Percentiles rank a stretch among this genome's conserved stretches.
Evolutionary conservation across 2,888 invertebrate genomes (phyloP).

Genomic region (Altica lythri): DNA sequence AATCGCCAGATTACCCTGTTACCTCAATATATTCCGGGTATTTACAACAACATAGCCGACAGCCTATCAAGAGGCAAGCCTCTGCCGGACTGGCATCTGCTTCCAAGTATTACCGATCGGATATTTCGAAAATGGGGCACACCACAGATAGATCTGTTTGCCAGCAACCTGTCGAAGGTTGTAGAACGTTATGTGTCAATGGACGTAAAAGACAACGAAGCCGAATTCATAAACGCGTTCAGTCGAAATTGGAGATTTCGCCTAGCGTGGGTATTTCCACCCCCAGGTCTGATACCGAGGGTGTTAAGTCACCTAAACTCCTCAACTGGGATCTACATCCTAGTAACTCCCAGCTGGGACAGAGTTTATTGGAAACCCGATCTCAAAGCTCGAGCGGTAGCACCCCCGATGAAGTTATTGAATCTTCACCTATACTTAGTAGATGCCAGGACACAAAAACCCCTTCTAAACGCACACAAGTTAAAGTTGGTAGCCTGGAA

Average conservation of each 20-base stretch:
- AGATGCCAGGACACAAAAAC: no score
- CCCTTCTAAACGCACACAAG: conserved; percentile 30
- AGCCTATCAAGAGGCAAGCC: conserved; percentile 29
- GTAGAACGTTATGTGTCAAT: conserved; percentile 30
- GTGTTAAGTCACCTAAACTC: conserved; percentile 41
- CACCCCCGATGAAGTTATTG: conserved; percentile 28
- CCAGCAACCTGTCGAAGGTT: conserved; percentile 29
- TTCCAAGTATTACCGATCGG: conserved; percentile 9
- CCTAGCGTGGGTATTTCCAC: conserved; percentile 45
- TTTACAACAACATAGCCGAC: conserved; percentile 37
- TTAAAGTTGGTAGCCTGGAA: conserved; percentile 42
- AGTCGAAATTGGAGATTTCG: conserved; percentile 32
- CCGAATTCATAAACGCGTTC: conserved; percentile 34
- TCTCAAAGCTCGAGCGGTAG: conserved; percentile 44
- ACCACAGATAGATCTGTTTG: conserved; percentile 35
- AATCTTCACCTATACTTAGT: no score
- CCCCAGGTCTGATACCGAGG: conserved; percentile 42
- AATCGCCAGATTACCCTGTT: conserved; percentile 16
- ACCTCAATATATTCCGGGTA: conserved; percentile 33
- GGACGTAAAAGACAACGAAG: conserved; percentile 21
- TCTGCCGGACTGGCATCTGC: conserved; percentile 35
- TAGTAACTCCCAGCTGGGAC: conserved; percentile 40
- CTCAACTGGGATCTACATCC: conserved; percentile 37
- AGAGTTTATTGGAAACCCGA: conserved; percentile 47
- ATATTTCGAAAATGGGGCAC: conserved; percentile 36